Evolutionary conservation across 2,113 vertebrate species (phyloP).

Genomic region (Podiceps cristatus): DNA sequence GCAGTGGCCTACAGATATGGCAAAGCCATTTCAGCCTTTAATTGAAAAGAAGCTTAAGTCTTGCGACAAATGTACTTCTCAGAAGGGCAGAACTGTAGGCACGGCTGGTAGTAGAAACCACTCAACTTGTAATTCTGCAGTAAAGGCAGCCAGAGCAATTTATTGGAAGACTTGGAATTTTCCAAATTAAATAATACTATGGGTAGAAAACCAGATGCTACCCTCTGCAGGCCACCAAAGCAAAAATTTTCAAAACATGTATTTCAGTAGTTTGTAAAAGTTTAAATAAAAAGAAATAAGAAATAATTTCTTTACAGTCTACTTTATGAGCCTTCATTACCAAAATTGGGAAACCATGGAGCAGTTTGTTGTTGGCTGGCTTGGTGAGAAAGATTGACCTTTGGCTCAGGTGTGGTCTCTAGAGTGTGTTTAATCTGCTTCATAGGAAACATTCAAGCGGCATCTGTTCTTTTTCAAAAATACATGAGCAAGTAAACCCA

Average conservation of each 20-base stretch:
- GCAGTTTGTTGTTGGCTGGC: background rate
- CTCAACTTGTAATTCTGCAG: background rate
- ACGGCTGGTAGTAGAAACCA: background rate
- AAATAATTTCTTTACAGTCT: slow-evolving; percentile 25
- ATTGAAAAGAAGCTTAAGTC: background rate
- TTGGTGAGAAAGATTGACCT: slow-evolving; percentile 19
- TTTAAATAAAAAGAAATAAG: slow-evolving; percentile 42
- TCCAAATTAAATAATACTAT: slow-evolving; percentile 17
- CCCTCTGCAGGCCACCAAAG: background rate
- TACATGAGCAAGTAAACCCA: slow-evolving; percentile 6
- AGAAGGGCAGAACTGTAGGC: slow-evolving; percentile 7
- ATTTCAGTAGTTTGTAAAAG: slow-evolving; percentile 47
- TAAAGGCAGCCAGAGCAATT: slow-evolving; percentile 4
- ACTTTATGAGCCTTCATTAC: slow-evolving; percentile 28
- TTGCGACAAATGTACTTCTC: background rate
- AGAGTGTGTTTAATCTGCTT: slow-evolving; percentile 28
- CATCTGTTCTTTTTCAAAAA: slow-evolving; percentile 61
- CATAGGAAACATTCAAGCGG: slow-evolving; percentile 36
- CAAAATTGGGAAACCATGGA: background rate
- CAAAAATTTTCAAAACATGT: slow-evolving; percentile 10
- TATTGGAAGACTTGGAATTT: slow-evolving; percentile 50
- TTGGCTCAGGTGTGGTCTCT: background rate
- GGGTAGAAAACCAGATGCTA: background rate
- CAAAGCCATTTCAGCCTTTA: background rate
- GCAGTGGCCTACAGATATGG: background rate